Conservation (phyloP, 64 coral and sea anemone species). For the Exaiptasia diaphana region DNA sequence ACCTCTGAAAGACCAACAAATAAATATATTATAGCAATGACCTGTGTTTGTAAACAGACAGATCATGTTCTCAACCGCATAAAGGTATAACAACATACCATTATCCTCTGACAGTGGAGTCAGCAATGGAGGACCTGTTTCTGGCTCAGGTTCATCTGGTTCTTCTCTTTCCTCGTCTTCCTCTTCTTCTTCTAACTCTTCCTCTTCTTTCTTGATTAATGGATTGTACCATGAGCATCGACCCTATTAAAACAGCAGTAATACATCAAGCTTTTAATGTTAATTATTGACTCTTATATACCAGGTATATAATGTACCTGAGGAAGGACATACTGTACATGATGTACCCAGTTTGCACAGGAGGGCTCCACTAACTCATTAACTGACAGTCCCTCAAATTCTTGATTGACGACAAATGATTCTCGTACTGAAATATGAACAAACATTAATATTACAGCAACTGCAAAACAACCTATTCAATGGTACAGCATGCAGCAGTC, state of each 20-base stretch:
- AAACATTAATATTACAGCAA: background rate
- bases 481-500: background rate
- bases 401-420: constrained; percentile 82
- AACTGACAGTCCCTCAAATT: constrained; percentile 91
- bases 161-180: constrained; percentile 97
- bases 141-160: constrained; percentile 96
- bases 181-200: constrained; percentile 96
- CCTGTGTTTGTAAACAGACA: background rate
- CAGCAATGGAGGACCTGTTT: constrained; percentile 84
- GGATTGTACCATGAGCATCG: constrained; percentile 96
- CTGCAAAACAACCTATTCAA: no score
- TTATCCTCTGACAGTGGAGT: constrained; percentile 92
- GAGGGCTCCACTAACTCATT: constrained; percentile 86
- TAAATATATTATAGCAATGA: background rate
- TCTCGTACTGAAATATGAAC: constrained; percentile 56
- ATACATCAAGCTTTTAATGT: background rate
- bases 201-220: constrained; percentile 80
- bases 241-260: constrained; percentile 35
- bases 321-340: constrained; percentile 90
- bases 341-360: constrained; percentile 96
- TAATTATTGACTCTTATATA: background rate
- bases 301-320: no score
- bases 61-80: background rate
- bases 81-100: constrained; percentile 18
- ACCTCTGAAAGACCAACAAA: constrained; percentile 66